Conservation (phyloP, 64 coral and sea anemone genomes). For the Stylophora pistillata region DNA sequence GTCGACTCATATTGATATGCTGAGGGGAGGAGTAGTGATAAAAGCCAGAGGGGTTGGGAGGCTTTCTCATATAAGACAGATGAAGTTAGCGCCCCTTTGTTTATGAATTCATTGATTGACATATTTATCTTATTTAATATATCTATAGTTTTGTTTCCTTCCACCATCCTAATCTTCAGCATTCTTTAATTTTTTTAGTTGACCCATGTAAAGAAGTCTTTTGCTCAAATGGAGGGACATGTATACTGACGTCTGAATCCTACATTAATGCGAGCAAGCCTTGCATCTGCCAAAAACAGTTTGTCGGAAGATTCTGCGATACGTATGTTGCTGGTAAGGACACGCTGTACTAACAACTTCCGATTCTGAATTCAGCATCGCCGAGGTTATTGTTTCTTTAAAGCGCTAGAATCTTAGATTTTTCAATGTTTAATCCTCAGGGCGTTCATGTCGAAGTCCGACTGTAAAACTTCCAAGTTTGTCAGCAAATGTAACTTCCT, state of each 20-base stretch:
- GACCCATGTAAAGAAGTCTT: not conserved
- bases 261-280: not conserved
- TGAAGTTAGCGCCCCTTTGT: too few species aligned
- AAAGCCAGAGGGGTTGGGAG: too few species aligned
- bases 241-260: not conserved
- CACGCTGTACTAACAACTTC: too few species aligned
- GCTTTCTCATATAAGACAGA: too few species aligned
- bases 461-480: not conserved
- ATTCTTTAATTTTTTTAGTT: not conserved
- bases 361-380: too few species aligned
- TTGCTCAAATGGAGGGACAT: not conserved
- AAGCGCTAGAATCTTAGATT: too few species aligned
- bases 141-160: too few species aligned
- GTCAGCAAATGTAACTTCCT: not conserved
- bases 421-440: too few species aligned
- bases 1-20: not conserved
- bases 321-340: slow-evolving; percentile 22
- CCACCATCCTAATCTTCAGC: not conserved
- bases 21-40: too few species aligned
- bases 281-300: not conserved
- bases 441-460: not conserved
- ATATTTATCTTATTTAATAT: too few species aligned
- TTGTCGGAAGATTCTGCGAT: not conserved
- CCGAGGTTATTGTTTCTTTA: too few species aligned
- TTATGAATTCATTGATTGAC: too few species aligned